Percentiles rank a stretch among this genome's conserved stretches.
Conservation (phyloP, 2,888 invertebrate genomes). For the Rotaria socialis region DNA sequence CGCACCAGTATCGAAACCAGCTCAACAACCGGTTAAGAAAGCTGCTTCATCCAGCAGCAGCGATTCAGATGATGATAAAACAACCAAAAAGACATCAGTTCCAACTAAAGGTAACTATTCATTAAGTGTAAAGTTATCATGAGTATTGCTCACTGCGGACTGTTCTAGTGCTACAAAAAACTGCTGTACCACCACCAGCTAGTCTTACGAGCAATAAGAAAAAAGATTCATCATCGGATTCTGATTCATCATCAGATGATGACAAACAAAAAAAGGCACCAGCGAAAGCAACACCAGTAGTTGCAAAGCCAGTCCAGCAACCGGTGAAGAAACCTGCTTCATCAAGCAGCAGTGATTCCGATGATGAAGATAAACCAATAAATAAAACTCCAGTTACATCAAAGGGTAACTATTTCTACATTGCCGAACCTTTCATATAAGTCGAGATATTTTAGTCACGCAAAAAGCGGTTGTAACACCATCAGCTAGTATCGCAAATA, state of each 20-base stretch:
- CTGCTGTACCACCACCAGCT: not conserved
- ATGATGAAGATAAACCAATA: not conserved
- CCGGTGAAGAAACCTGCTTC: not conserved
- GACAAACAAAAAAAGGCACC: not conserved
- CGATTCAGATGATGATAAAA: not conserved
- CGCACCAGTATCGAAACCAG: not conserved
- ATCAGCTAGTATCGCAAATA: not conserved
- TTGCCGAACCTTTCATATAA: too few species aligned
- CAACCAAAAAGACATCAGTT: not conserved
- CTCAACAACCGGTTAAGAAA: not conserved
- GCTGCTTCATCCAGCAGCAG: constrained; percentile 6
- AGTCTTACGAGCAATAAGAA: not conserved
- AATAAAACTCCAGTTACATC: too few species aligned
- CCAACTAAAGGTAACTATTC: not conserved
- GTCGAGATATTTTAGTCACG: too few species aligned
- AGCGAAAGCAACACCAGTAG: not conserved
- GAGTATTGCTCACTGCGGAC: too few species aligned
- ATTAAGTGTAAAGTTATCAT: too few species aligned
- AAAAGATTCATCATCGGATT: not conserved
- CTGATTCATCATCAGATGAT: not conserved
- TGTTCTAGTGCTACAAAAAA: too few species aligned
- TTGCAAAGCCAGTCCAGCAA: not conserved
- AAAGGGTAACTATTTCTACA: too few species aligned
- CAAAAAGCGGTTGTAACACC: too few species aligned
- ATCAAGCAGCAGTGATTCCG: not conserved